Evolutionary conservation across 2,113 vertebrate species (phyloP).

Genomic region (Todiramphus chloris): DNA sequence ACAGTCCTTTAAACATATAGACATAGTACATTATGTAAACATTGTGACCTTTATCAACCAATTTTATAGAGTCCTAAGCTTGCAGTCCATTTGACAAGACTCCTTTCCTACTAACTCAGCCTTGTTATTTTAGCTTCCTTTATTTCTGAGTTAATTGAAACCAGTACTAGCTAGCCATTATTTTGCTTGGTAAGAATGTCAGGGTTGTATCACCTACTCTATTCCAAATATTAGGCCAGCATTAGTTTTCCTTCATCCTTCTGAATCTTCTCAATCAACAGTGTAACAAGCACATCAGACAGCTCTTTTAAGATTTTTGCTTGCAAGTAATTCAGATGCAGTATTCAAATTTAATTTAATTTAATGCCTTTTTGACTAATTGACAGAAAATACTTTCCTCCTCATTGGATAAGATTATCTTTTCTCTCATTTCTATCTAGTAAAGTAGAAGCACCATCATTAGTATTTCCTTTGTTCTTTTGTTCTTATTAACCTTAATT

Average conservation of each 20-base stretch:
- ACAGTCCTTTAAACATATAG: not conserved
- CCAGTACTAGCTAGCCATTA: not conserved
- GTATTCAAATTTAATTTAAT: not conserved
- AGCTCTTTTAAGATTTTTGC: not conserved
- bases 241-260: not conserved
- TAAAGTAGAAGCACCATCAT: not conserved
- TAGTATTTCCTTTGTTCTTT: not conserved
- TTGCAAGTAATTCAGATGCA: not conserved
- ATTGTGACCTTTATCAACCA: not conserved
- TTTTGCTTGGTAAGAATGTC: not conserved
- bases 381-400: not conserved
- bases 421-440: not conserved
- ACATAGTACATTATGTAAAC: not conserved
- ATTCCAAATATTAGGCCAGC: not conserved
- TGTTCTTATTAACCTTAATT: not conserved
- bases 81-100: constrained; percentile 3
- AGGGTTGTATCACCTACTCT: not conserved
- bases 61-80: not conserved
- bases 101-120: not conserved
- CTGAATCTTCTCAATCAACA: not conserved
- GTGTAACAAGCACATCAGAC: not conserved
- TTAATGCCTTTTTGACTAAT: not conserved
- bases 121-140: constrained; percentile 54
- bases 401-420: not conserved
- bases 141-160: constrained; percentile 32